phyloP scores from a whole-genome alignment of 2,888 invertebrate species.

The Rhynchonema sp. region DNA sequence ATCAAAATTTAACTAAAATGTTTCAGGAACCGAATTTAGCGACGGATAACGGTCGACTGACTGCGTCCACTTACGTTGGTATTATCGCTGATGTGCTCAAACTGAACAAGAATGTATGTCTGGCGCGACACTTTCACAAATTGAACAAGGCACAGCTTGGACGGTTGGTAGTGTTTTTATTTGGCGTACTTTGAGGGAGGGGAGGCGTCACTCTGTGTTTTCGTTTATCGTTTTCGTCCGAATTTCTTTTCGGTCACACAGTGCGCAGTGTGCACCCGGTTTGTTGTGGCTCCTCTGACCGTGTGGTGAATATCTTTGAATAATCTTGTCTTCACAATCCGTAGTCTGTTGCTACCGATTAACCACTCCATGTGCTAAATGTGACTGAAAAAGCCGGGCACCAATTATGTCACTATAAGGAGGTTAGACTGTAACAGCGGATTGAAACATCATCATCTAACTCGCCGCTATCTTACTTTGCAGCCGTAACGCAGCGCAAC shows the following conservation, averaged over 20 bases:
- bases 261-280: too few relatives aligned
- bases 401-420: background rate
- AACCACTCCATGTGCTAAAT: too few relatives aligned
- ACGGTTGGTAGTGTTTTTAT: background rate
- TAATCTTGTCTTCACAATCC: too few relatives aligned
- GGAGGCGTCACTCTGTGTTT: too few relatives aligned
- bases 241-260: background rate
- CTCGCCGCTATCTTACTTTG: too few relatives aligned
- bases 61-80: conserved; percentile 48
- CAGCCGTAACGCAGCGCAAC: background rate
- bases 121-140: conserved; percentile 71
- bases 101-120: conserved; percentile 78
- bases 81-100: conserved; percentile 67
- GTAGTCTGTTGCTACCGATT: too few relatives aligned
- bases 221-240: background rate
- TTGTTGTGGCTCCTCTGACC: too few relatives aligned
- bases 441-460: background rate
- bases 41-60: conserved; percentile 14
- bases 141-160: conserved; percentile 57
- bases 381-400: background rate
- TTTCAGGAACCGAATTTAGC: too few relatives aligned
- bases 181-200: too few relatives aligned
- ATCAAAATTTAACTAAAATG: too few relatives aligned
- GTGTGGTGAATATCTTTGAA: too few relatives aligned
- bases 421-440: background rate